Percentiles rank a stretch among this genome's conserved stretches.
phyloP scores from a whole-genome alignment of 2,113 vertebrate species.

The Mobula hypostoma region DNA sequence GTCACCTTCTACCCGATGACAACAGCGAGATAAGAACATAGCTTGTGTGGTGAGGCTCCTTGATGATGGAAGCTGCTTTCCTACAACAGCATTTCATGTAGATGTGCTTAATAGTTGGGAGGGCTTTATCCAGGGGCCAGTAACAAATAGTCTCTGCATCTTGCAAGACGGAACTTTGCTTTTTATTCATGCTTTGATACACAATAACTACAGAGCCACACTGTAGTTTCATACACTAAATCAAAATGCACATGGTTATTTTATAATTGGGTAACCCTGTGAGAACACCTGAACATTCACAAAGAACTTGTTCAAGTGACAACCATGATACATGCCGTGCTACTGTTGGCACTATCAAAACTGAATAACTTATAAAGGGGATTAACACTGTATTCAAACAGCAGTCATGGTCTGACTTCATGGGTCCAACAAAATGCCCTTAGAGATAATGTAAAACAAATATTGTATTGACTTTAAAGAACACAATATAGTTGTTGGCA shows the following conservation, averaged over 20 bases:
- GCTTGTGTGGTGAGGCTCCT: no score
- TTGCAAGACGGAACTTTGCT: not conserved
- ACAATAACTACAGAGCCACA: not conserved
- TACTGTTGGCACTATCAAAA: not conserved
- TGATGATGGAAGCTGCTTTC: no score
- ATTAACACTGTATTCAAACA: not conserved
- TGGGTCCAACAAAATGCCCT: not conserved
- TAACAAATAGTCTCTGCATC: not conserved
- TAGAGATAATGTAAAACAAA: not conserved
- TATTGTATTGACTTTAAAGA: not conserved
- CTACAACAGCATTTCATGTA: no score
- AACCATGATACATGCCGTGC: not conserved
- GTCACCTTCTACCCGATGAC: no score
- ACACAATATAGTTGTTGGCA: not conserved
- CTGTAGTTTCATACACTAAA: not conserved
- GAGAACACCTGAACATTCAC: not conserved
- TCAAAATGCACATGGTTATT: not conserved
- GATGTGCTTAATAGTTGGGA: no score
- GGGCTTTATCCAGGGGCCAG: not conserved
- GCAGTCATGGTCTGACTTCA: not conserved
- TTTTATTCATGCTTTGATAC: constrained; percentile 18
- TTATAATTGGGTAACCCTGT: constrained; percentile 1
- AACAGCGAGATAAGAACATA: no score
- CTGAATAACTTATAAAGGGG: not conserved
- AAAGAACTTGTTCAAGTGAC: constrained; percentile 3